Percentiles rank a stretch among this genome's conserved stretches.
These are phyloP conservation scores for Dusona sp. DNA, from an alignment of 2,888 invertebrate species.

Conservation along the genomic window DNA sequence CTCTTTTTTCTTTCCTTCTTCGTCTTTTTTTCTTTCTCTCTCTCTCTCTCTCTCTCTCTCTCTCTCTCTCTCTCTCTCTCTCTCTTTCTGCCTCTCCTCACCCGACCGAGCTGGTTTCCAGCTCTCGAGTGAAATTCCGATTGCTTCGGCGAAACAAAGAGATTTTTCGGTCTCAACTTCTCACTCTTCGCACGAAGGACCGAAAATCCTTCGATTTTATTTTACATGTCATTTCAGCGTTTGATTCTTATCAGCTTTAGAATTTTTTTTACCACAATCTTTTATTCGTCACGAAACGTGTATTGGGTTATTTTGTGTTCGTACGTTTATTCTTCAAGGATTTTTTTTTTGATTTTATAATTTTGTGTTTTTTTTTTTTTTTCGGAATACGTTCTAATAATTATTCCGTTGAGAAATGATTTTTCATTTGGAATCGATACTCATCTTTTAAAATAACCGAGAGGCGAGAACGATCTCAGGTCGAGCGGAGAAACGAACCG, in stretches of 20 bases:
- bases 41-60: constrained; percentile 9
- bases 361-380: not conserved
- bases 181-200: constrained; percentile 6
- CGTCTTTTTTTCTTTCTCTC: not conserved
- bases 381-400: not conserved
- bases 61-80: constrained; percentile 9
- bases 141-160: constrained; percentile 62
- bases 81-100: constrained; percentile 33
- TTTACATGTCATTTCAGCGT: not conserved
- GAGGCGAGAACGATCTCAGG: constrained; percentile 49
- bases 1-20: no score
- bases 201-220: constrained; percentile 18
- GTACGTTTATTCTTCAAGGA: not conserved
- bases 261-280: not conserved
- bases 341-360: not conserved
- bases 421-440: constrained; percentile 8
- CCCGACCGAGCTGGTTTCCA: constrained; percentile 52
- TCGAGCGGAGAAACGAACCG: constrained; percentile 49
- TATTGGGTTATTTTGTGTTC: not conserved
- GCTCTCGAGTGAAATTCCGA: constrained; percentile 58
- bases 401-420: constrained; percentile 2
- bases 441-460: constrained; percentile 19
- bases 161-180: constrained; percentile 44
- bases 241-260: not conserved
- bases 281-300: not conserved